Conservation (phyloP, 2,888 invertebrate genomes). For the Campaea margaritaria region DNA sequence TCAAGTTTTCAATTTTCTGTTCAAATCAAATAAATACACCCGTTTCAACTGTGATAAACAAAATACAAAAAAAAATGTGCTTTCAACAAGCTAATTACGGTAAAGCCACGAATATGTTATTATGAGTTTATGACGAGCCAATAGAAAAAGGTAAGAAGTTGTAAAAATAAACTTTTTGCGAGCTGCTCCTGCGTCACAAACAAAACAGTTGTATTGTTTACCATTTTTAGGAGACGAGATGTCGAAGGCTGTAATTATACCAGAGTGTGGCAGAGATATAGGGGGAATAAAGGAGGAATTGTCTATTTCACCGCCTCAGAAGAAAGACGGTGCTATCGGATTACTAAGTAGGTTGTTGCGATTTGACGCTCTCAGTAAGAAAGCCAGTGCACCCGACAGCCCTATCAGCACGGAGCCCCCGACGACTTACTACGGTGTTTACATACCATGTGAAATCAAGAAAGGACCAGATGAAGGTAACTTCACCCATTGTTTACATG, state of each 20-base stretch:
- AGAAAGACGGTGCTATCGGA: constrained; percentile 72
- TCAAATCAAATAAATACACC: constrained; percentile 56
- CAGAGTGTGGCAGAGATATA: constrained; percentile 73
- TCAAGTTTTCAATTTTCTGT: constrained; percentile 63
- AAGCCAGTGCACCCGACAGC: constrained; percentile 57
- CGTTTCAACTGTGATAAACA: constrained; percentile 47
- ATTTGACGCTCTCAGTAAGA: constrained; percentile 69
- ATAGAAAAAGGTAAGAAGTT: constrained; percentile 54
- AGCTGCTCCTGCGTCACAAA: constrained; percentile 74
- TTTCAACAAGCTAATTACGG: constrained; percentile 45
- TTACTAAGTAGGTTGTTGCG: constrained; percentile 72
- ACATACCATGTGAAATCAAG: constrained; percentile 82
- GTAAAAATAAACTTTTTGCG: constrained; percentile 71
- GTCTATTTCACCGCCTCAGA: constrained; percentile 70
- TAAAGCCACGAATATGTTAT: constrained; percentile 63
- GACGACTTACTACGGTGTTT: constrained; percentile 78
- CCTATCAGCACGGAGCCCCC: constrained; percentile 66
- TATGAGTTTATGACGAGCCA: constrained; percentile 70
- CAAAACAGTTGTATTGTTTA: constrained; percentile 77
- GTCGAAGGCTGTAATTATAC: constrained; percentile 78
- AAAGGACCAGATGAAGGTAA: constrained; percentile 82
- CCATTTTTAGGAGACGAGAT: constrained; percentile 69
- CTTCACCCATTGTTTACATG: constrained; percentile 20
- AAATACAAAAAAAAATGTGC: constrained; percentile 51
- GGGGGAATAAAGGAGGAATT: constrained; percentile 72